Percentiles rank a stretch among this genome's conserved stretches.
Evolutionary conservation across 2,797 vertebrate species (phyloP).

Genomic region (Meda fulgida): DNA sequence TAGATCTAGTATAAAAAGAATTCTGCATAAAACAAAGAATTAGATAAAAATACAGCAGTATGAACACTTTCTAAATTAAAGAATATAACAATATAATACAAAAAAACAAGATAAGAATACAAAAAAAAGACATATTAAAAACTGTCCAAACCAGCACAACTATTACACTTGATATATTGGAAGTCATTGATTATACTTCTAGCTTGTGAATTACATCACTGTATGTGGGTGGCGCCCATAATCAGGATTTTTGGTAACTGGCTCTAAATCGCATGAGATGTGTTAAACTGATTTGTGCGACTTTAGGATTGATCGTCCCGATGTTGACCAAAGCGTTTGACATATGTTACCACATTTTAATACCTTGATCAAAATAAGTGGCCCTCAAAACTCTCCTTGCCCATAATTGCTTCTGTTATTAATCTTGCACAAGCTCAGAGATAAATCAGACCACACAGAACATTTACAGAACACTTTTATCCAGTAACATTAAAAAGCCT

Average conservation of each 20-base stretch:
- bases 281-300: background rate
- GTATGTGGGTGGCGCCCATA: background rate
- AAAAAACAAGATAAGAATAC: background rate
- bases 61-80: background rate
- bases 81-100: background rate
- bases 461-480: conserved; percentile 35
- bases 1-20: background rate
- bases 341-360: background rate
- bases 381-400: background rate
- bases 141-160: background rate
- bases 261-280: background rate
- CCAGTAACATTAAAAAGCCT: background rate
- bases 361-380: conserved; percentile 1
- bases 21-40: background rate
- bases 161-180: background rate
- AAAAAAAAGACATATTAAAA: background rate
- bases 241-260: background rate
- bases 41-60: background rate
- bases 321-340: background rate
- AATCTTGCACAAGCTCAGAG: background rate
- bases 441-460: conserved; percentile 13
- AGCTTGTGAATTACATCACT: background rate
- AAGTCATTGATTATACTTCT: background rate
- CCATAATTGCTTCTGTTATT: conserved; percentile 15
- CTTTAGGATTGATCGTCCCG: background rate